phyloP scores from a whole-genome alignment of 1,140 invertebrate genomes.

The Alviniconcha marisindica region DNA sequence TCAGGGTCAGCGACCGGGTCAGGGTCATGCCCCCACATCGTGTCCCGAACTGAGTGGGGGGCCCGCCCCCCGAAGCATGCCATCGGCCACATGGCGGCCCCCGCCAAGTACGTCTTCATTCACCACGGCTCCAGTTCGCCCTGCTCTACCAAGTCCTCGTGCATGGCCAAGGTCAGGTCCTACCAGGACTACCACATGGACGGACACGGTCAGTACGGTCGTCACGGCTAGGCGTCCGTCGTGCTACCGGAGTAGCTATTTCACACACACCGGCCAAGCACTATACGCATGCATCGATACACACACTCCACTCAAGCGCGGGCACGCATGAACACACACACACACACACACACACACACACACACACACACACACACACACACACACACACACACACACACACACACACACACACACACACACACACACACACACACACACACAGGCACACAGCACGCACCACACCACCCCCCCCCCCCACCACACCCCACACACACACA shows the following conservation, averaged over 20 bases:
- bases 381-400: constrained; percentile 3
- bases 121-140: constrained; percentile 20
- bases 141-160: background rate
- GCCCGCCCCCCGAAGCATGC: constrained; percentile 50
- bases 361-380: background rate
- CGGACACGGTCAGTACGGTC: background rate
- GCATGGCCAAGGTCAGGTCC: background rate
- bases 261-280: background rate
- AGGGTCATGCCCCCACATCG: constrained; percentile 54
- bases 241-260: too few species aligned
- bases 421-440: constrained; percentile 8
- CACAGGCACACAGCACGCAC: background rate
- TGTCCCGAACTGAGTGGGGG: constrained; percentile 61
- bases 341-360: background rate
- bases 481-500: too few species aligned
- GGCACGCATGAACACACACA: background rate
- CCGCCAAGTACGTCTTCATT: constrained; percentile 49
- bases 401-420: background rate
- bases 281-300: background rate
- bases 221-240: background rate
- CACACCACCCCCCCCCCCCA: too few species aligned
- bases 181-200: constrained; percentile 40
- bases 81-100: constrained; percentile 32
- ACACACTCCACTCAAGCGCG: too few species aligned
- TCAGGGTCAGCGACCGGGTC: too few species aligned